Conservation (phyloP, 1,140 invertebrate genomes). For the Leptinotarsa undecemlineata region DNA sequence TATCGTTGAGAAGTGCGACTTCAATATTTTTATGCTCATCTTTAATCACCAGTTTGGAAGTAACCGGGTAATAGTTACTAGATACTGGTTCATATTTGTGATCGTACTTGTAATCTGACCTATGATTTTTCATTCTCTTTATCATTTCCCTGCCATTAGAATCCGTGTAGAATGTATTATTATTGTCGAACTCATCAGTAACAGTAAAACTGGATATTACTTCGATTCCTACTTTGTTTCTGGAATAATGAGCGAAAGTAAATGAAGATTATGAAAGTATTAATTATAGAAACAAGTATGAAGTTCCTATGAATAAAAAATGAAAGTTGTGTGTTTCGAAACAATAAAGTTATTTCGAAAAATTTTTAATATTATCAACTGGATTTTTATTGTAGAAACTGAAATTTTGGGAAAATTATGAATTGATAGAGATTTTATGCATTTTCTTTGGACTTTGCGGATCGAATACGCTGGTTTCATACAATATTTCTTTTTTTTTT, state of each 20-base stretch:
- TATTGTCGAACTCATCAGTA: conserved; percentile 55
- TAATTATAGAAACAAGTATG: neutral
- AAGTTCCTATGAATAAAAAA: too few relatives aligned
- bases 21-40: conserved; percentile 55
- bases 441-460: too few relatives aligned
- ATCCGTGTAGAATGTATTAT: conserved; percentile 68
- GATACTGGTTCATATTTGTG: conserved; percentile 73
- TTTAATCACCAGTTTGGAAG: conserved; percentile 67
- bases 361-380: too few relatives aligned
- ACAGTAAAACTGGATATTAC: conserved; percentile 58
- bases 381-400: too few relatives aligned
- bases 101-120: conserved; percentile 71
- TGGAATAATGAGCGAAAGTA: conserved; percentile 50
- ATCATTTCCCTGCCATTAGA: conserved; percentile 71
- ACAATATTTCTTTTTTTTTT: too few relatives aligned
- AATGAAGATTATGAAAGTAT: conserved; percentile 15
- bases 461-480: too few relatives aligned
- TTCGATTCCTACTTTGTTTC: conserved; percentile 60
- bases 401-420: too few relatives aligned
- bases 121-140: conserved; percentile 65
- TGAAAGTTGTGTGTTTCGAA: too few relatives aligned
- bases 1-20: conserved; percentile 68
- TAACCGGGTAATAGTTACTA: conserved; percentile 93
- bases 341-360: too few relatives aligned
- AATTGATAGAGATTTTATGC: too few relatives aligned